A percentile compares a stretch with the other conserved stretches of the same genome.
Conservation (phyloP, 2,797 vertebrate species). For the Manis pentadactyla region DNA sequence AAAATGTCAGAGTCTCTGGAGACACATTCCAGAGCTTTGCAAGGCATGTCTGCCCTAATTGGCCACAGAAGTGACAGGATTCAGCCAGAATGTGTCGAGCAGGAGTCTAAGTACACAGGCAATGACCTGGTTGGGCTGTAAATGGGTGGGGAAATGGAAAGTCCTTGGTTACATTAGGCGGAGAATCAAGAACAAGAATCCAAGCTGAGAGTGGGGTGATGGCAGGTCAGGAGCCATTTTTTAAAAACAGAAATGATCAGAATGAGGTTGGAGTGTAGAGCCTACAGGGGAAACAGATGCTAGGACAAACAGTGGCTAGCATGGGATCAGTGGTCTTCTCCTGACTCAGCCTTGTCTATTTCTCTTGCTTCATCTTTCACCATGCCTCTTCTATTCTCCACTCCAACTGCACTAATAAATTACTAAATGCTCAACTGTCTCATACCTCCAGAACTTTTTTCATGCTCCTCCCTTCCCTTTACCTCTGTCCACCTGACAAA, state of each 20-base stretch:
- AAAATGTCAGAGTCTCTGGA: conserved; percentile 76
- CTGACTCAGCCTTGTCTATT: not conserved
- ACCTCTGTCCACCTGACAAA: conserved; percentile 17
- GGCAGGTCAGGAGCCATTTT: conserved; percentile 60
- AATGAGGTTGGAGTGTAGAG: not conserved
- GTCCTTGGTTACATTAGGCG: conserved; percentile 46
- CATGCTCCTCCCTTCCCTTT: not conserved
- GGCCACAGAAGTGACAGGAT: conserved; percentile 69
- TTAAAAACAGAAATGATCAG: not conserved
- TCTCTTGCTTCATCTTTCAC: conserved; percentile 8
- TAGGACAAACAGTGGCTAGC: not conserved
- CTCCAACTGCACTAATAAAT: conserved; percentile 15
- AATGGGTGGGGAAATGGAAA: conserved; percentile 73
- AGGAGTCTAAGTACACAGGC: conserved; percentile 61
- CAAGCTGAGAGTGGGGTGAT: conserved; percentile 62
- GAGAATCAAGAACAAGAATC: conserved; percentile 65
- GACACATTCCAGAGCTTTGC: conserved; percentile 74
- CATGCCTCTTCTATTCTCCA: not conserved
- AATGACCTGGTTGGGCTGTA: conserved; percentile 42
- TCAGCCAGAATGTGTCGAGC: conserved; percentile 65
- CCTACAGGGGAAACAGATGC: not conserved
- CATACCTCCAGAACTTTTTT: not conserved
- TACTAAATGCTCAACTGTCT: not conserved
- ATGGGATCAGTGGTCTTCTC: not conserved
- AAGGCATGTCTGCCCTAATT: conserved; percentile 67